These are phyloP conservation scores for Drosophila imparisetae DNA, from an alignment of 2,888 invertebrate species.

Conservation along the genomic window DNA sequence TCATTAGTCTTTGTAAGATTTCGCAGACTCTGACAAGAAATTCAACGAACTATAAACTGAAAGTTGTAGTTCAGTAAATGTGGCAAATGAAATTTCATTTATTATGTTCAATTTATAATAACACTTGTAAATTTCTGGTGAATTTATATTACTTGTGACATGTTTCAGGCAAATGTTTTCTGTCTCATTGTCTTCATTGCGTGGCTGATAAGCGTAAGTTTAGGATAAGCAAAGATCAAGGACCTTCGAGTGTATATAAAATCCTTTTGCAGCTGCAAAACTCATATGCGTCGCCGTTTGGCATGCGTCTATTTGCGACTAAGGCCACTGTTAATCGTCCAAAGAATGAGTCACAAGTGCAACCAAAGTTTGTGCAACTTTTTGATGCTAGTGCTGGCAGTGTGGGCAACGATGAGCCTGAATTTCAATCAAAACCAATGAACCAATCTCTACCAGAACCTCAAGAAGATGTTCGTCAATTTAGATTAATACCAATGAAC, in stretches of 20 bases:
- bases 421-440: too few relatives aligned
- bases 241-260: not conserved
- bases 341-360: not conserved
- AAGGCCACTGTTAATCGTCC: not conserved
- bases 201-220: slow-evolving; percentile 22
- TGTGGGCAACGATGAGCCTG: not conserved
- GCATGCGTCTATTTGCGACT: slow-evolving; percentile 1
- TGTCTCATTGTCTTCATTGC: slow-evolving; percentile 9
- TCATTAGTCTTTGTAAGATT: not conserved
- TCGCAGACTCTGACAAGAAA: not conserved
- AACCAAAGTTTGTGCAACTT: not conserved
- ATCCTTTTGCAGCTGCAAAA: slow-evolving; percentile 1
- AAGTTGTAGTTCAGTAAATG: not conserved
- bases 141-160: slow-evolving; percentile 7
- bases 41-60: not conserved
- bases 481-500: fast-evolving
- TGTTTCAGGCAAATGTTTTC: slow-evolving; percentile 25
- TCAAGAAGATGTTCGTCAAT: not conserved
- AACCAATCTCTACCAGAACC: fast-evolving
- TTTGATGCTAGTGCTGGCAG: not conserved
- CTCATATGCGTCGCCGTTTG: slow-evolving; percentile 1
- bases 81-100: not conserved
- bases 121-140: slow-evolving; percentile 21
- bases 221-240: not conserved
- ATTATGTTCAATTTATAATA: not conserved